phyloP scores from a whole-genome alignment of 2,113 vertebrate genomes.

The Castor canadensis region DNA sequence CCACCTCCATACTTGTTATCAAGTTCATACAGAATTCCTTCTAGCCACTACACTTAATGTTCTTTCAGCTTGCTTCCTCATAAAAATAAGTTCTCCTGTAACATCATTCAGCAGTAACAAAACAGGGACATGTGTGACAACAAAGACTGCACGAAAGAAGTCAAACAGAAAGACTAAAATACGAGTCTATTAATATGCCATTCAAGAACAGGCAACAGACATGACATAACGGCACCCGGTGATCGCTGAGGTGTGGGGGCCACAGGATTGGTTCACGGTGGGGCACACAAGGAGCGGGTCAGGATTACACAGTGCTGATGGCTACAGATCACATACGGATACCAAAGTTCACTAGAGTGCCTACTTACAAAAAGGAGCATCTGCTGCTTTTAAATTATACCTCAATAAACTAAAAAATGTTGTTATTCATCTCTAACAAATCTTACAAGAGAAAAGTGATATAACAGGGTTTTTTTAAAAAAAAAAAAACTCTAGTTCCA shows the following conservation, averaged over 20 bases:
- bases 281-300: neutral
- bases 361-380: neutral
- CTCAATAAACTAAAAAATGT: neutral
- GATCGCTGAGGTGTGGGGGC: neutral
- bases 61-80: neutral
- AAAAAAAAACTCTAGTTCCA: neutral
- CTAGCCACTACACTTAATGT: neutral
- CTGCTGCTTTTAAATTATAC: neutral
- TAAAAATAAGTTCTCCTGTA: conserved; percentile 22
- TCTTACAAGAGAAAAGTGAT: neutral
- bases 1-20: neutral
- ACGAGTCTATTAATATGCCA: too few species aligned
- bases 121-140: neutral
- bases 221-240: fast-evolving
- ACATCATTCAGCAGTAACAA: neutral
- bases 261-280: too few species aligned
- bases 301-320: neutral
- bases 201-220: neutral
- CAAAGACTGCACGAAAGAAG: neutral
- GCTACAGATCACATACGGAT: neutral
- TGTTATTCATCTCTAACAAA: neutral
- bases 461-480: neutral
- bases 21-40: neutral
- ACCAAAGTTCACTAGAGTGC: neutral
- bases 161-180: neutral